Conservation (phyloP, 1,140 invertebrate species). For the Bombus huntii region DNA sequence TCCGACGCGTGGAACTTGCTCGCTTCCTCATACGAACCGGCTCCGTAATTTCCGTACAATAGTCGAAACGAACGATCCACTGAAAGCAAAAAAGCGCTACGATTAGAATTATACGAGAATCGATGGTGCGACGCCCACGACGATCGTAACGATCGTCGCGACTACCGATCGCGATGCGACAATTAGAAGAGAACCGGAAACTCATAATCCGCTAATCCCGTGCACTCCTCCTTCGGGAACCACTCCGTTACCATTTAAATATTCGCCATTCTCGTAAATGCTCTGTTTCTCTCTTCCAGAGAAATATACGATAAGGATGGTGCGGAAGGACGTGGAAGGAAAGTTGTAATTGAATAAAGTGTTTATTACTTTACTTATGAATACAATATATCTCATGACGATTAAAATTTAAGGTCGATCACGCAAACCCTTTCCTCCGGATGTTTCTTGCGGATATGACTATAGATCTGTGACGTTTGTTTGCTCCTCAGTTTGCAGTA, state of each 20-base stretch:
- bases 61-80: slow-evolving; percentile 40
- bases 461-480: slow-evolving; percentile 90
- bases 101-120: background rate
- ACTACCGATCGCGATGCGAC: too few relatives aligned
- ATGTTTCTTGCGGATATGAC: slow-evolving; percentile 83
- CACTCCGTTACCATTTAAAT: background rate
- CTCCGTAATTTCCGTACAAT: slow-evolving; percentile 56
- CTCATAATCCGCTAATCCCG: background rate
- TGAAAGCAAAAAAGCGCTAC: slow-evolving; percentile 65
- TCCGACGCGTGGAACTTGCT: slow-evolving; percentile 30
- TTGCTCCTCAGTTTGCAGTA: slow-evolving; percentile 90
- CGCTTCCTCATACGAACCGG: slow-evolving; percentile 17
- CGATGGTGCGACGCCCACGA: background rate
- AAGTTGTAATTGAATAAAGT: background rate
- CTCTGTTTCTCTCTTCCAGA: background rate
- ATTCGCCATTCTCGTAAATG: background rate
- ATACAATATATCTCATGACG: background rate
- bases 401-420: slow-evolving; percentile 61
- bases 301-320: background rate
- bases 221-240: background rate
- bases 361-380: slow-evolving; percentile 33
- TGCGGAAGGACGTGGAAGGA: background rate
- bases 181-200: too few relatives aligned
- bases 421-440: slow-evolving; percentile 62
- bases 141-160: background rate